Base-by-base conservation (phyloP, 1,140 invertebrate genomes). In the Hylaeus volcanicus region DNA sequence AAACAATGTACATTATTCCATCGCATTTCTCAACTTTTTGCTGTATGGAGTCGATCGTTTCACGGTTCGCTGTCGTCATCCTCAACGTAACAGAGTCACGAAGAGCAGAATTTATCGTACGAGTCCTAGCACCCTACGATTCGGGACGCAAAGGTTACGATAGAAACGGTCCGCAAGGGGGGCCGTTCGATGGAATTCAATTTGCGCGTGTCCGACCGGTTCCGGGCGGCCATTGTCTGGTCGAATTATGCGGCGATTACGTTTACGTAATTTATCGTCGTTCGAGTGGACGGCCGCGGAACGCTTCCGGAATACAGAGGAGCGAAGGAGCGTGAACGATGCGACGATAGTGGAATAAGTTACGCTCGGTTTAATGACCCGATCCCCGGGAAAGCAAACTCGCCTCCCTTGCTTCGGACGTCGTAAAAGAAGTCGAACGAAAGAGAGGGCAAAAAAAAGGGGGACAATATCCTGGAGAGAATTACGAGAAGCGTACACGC, bases 381-480 rank as follows among this genome's bases (percentile, higher is more conserved):
- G 39, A 45, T 55, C 37, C 37, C 51, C 37, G 6, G 5, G 12
- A 45, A 63, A 53, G 58, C 41, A 64, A 71, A 56, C 45, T 41
- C 9, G 37, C 43, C 37, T 63, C n/a, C 26, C 45, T 51, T 9
- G 6, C 5, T 55, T 56, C 53, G 48, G 37, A 12, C 48, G 11
- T 39, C 2, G 56, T 1, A 64, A 39, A 58, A n/a, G 41, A 45
- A n/a, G 9, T 9, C 11, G 61, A 4, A 15, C 3, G 12, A 45
- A 51, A n/a, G 5, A 63, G 61, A 4, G 39, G 6, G 0, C 39
- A 43, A 15, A 1, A 63, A 81, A 65, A 56, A 78, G n/a, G 63
- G 15, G 41, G 53, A 80, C 72, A 61, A 81, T 64, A 84, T 81
- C 53, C 71, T 26, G 48, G n/a, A 64, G 14, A 65, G 71, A 79